A percentile compares a stretch with the other conserved stretches of the same genome.
Evolutionary conservation across 2,888 invertebrate genomes (phyloP).

Genomic region (Augochlorella aurata): DNA sequence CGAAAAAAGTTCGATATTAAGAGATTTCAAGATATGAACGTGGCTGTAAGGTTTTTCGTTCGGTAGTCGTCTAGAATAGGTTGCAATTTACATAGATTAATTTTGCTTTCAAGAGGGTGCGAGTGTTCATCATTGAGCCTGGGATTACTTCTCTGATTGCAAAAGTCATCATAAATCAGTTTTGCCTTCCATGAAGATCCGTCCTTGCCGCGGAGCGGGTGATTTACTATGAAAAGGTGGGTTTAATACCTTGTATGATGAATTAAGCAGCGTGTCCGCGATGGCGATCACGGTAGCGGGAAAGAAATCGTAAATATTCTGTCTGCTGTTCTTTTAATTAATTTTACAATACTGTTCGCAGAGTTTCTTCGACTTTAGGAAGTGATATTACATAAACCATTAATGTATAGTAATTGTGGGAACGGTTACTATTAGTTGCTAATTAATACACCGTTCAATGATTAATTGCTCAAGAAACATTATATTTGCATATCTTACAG

Average conservation of each 20-base stretch:
- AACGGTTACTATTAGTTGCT: background rate
- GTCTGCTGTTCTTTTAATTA: constrained; percentile 6
- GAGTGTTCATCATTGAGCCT: background rate
- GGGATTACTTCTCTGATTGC: background rate
- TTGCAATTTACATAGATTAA: constrained; percentile 1
- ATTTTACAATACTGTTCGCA: background rate
- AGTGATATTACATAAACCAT: background rate
- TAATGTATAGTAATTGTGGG: background rate
- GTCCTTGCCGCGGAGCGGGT: constrained; percentile 5
- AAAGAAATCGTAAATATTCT: constrained; percentile 15
- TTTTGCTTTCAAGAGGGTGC: background rate
- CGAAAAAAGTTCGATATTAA: background rate
- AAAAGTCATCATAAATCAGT: background rate
- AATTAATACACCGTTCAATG: background rate
- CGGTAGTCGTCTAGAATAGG: background rate
- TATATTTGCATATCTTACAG: background rate
- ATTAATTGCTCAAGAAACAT: background rate
- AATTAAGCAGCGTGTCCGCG: constrained; percentile 1
- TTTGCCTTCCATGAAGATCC: constrained; percentile 1
- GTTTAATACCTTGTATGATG: constrained; percentile 9
- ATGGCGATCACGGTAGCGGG: constrained; percentile 11
- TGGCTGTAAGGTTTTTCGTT: background rate
- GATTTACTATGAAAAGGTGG: constrained; percentile 24
- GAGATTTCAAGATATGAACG: background rate
- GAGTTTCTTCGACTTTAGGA: constrained; percentile 9